A percentile compares a stretch with the other conserved stretches of the same genome.
These are phyloP conservation scores for Brotula barbata DNA, from an alignment of 2,797 vertebrate species.

Conservation along the genomic window DNA sequence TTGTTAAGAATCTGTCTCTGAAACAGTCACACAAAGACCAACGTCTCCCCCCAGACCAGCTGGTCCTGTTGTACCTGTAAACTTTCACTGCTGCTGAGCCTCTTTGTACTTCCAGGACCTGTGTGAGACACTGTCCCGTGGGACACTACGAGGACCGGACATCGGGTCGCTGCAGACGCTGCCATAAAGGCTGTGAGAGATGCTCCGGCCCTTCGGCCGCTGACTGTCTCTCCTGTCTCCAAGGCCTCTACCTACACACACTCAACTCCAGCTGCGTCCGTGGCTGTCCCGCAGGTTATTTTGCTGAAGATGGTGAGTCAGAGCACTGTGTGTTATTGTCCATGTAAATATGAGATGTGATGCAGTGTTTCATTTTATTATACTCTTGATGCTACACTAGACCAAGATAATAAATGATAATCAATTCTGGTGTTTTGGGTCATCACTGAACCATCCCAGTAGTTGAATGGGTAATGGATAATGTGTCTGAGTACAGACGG, in stretches of 20 bases:
- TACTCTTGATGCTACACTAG: background rate
- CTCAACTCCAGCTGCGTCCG: constrained; percentile 76
- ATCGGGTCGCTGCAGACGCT: constrained; percentile 82
- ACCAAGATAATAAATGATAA: no score
- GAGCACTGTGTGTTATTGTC: background rate
- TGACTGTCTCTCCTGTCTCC: constrained; percentile 83
- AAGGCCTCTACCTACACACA: constrained; percentile 80
- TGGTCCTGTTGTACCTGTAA: no score
- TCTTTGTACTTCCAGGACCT: constrained; percentile 86
- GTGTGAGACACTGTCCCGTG: constrained; percentile 84
- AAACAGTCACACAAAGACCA: no score
- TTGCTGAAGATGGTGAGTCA: constrained; percentile 83
- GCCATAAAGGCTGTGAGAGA: constrained; percentile 83
- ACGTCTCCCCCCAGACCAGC: no score
- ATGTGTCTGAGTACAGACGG: no score
- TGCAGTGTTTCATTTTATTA: background rate
- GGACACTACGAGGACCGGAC: constrained; percentile 80
- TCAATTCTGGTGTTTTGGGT: no score
- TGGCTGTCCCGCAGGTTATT: constrained; percentile 79
- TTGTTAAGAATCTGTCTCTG: no score
- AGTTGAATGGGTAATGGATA: no score
- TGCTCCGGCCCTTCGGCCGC: constrained; percentile 70
- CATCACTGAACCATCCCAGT: no score
- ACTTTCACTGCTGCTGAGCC: no score
- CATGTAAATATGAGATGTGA: background rate